A percentile compares a stretch with the other conserved stretches of the same genome.
These are phyloP conservation scores for Oreochromis aureus DNA, from an alignment of 2,113 vertebrate genomes.

Conservation along the genomic window DNA sequence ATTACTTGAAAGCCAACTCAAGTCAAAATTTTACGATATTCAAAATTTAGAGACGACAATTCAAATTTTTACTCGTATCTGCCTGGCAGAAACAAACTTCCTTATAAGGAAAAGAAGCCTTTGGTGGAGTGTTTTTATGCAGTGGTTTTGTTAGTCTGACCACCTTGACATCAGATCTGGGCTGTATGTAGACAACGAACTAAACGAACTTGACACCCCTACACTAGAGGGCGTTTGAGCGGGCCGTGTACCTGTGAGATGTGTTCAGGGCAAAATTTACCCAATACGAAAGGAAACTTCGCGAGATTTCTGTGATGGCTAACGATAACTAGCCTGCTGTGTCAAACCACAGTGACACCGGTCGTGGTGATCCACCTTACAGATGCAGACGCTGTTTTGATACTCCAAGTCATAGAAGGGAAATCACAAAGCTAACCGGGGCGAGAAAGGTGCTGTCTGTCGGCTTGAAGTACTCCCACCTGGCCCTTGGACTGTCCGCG, in stretches of 20 bases:
- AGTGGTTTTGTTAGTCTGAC: not conserved
- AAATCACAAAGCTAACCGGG: not conserved
- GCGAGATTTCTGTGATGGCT: conserved; percentile 51
- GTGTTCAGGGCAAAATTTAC: not conserved
- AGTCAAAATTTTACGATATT: not conserved
- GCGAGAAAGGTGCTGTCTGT: not conserved
- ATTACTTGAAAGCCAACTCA: not conserved
- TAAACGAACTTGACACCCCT: not conserved
- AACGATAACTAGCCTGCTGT: conserved; percentile 32
- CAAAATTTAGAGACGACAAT: not conserved
- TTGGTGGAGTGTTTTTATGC: not conserved
- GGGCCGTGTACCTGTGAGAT: not conserved
- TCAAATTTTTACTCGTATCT: not conserved
- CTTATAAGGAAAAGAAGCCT: not conserved
- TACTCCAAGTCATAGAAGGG: not conserved
- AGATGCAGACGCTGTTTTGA: not conserved
- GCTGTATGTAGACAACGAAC: not conserved
- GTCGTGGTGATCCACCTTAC: conserved; percentile 16
- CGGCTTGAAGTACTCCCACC: not conserved
- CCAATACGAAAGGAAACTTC: fast-evolving
- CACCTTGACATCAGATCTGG: not conserved
- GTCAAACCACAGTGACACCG: conserved; percentile 47
- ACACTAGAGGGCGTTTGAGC: not conserved
- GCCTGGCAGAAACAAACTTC: not conserved
- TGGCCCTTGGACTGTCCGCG: not conserved